Percentiles rank a stretch among this genome's conserved stretches.
These are phyloP conservation scores for Phymatocera aterrima DNA, from an alignment of 2,888 invertebrate species.

Conservation along the genomic window DNA sequence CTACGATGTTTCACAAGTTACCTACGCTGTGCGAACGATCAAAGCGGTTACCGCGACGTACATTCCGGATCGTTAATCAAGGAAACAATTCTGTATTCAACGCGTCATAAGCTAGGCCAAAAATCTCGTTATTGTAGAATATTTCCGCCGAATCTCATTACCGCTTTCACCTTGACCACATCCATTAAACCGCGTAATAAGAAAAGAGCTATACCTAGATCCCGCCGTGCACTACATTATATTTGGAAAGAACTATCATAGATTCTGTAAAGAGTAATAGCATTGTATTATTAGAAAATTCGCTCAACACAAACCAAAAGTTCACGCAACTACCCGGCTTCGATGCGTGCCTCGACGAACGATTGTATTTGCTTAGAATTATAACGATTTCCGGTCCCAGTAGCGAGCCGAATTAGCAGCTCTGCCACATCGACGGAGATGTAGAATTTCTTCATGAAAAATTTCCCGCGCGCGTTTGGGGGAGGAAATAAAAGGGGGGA, in stretches of 20 bases:
- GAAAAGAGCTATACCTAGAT: neutral
- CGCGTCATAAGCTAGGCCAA: neutral
- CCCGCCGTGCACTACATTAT: neutral
- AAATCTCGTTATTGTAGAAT: neutral
- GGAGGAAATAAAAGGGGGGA: neutral
- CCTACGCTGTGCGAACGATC: too few species aligned
- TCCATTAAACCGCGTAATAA: neutral
- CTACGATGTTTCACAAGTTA: neutral
- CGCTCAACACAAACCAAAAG: neutral
- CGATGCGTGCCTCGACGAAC: neutral
- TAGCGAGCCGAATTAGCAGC: neutral
- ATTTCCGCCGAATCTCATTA: neutral
- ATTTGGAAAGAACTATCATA: neutral
- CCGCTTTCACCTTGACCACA: neutral
- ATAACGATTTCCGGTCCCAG: neutral
- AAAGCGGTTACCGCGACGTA: neutral
- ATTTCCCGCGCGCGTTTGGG: neutral
- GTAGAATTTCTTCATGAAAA: constrained; percentile 19
- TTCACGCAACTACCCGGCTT: too few species aligned
- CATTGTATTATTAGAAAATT: neutral
- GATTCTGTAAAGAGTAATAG: neutral
- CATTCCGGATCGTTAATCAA: too few species aligned
- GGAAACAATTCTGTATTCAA: neutral
- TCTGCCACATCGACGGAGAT: neutral
- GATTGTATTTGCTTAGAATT: neutral